Conservation (phyloP, 2,113 vertebrate genomes). For the Dasypus novemcinctus region DNA sequence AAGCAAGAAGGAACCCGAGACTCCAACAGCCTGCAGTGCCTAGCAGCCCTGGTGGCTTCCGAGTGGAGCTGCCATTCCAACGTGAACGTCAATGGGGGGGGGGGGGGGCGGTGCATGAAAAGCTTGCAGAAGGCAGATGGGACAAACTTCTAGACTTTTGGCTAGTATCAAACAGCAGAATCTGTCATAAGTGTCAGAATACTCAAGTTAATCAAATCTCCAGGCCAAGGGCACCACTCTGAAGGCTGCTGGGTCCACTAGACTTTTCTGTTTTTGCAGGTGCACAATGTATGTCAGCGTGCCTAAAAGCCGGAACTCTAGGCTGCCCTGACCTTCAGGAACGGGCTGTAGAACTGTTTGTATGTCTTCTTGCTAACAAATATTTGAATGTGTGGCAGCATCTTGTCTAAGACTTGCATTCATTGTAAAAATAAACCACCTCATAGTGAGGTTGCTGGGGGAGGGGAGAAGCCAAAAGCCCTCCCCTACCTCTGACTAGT, state of each 20-base stretch:
- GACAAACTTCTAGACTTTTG: background rate
- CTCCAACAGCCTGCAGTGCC: background rate
- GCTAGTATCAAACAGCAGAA: background rate
- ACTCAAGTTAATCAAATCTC: background rate
- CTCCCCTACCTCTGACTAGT: background rate
- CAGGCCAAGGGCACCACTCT: background rate
- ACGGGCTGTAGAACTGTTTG: background rate
- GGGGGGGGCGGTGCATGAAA: background rate
- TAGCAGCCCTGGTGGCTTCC: background rate
- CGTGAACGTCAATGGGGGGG: background rate
- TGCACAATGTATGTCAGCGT: background rate
- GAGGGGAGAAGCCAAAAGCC: background rate
- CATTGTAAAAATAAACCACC: background rate
- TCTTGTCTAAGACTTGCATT: background rate
- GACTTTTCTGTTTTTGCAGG: background rate
- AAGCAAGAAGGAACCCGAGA: background rate
- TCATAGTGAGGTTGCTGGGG: background rate
- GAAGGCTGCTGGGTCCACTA: background rate
- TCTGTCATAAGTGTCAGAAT: background rate
- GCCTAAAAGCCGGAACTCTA: background rate
- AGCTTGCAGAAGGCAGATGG: background rate
- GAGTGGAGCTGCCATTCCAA: background rate
- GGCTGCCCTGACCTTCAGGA: background rate
- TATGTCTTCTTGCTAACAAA: background rate
- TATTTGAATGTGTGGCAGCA: background rate